These are phyloP conservation scores for Didymodactylos carnosus DNA, from an alignment of 2,888 invertebrate genomes.

Conservation along the genomic window DNA sequence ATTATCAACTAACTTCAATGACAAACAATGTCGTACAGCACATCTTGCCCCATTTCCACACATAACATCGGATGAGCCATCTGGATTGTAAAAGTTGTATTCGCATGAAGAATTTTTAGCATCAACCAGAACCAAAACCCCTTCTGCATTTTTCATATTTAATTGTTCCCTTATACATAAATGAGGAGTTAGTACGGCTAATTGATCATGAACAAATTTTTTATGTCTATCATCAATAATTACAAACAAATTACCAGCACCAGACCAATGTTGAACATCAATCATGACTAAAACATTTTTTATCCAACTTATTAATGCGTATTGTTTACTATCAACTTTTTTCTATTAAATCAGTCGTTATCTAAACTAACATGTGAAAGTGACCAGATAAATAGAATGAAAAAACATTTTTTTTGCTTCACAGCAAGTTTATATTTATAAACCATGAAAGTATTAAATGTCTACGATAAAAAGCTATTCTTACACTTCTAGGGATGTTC, in stretches of 20 bases:
- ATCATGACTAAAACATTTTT: too few relatives aligned
- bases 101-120: not conserved
- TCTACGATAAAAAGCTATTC: too few relatives aligned
- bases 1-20: constrained; percentile 15
- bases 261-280: constrained; percentile 8
- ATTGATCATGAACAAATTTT: not conserved
- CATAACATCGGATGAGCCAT: constrained; percentile 17
- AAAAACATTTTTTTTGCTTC: too few relatives aligned
- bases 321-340: too few relatives aligned
- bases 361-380: too few relatives aligned
- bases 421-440: too few relatives aligned
- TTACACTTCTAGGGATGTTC: too few relatives aligned
- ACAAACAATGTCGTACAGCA: constrained; percentile 17
- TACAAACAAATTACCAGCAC: constrained; percentile 20
- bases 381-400: too few relatives aligned
- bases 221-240: constrained; percentile 15
- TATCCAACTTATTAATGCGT: too few relatives aligned
- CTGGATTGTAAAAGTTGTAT: constrained; percentile 17
- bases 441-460: too few relatives aligned
- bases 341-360: too few relatives aligned
- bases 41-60: constrained; percentile 21
- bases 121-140: not conserved
- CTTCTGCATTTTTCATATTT: constrained; percentile 18
- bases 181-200: not conserved
- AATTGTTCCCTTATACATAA: constrained; percentile 18